Evolutionary conservation across 2,888 invertebrate genomes (phyloP), one percentile per base, ranked within the genome.

Genomic region (Philereme transversata): DNA sequence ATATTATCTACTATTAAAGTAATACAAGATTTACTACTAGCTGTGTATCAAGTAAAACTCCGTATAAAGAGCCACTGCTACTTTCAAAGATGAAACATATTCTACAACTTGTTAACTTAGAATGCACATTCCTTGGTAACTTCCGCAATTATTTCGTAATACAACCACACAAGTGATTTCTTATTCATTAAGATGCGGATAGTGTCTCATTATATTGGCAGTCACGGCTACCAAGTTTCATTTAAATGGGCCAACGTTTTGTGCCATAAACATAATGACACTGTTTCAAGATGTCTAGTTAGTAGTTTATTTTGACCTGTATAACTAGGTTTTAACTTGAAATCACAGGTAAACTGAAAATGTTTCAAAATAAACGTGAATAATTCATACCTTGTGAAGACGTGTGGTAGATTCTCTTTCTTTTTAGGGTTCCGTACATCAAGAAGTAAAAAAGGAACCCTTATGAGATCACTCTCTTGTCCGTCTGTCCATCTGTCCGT

Each of bases 171-270:
- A 56, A 62, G 53, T 65, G 62, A 65, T 65, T 59, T 65, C 59
- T 61, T 53, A 48, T 57, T 62, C 52, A 65, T 65, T 65, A 65
- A 43, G 35, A 65, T 65, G 55, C 61, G 57, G 57, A 55, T 57
- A 52, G 64, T 59, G 59, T 59, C 56, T 65, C 47, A 62, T 59
- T 59, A 52, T 22, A 22, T 38, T 46, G 46, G 52, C 51, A 48
- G 10, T n/a, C 44, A 44, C 38, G 5, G 51, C 51, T 56, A 48
- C 51, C 10, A 49, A 64, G 55, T 51, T 57, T 33, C 55, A 57
- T 61, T 51, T 35, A 62, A 62, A 62, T 44, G 48, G 7, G 22
- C 6, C 43, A 11, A 10, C 47, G 47, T 54, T 49, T 47, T 51
- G 43, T 44, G 57, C 46, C 33, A 47, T 47, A 47, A 54, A 51